Percentiles rank a stretch among this genome's conserved stretches.
Evolutionary conservation across 2,797 vertebrate species (phyloP).

Genomic region (Microtus californicus): DNA sequence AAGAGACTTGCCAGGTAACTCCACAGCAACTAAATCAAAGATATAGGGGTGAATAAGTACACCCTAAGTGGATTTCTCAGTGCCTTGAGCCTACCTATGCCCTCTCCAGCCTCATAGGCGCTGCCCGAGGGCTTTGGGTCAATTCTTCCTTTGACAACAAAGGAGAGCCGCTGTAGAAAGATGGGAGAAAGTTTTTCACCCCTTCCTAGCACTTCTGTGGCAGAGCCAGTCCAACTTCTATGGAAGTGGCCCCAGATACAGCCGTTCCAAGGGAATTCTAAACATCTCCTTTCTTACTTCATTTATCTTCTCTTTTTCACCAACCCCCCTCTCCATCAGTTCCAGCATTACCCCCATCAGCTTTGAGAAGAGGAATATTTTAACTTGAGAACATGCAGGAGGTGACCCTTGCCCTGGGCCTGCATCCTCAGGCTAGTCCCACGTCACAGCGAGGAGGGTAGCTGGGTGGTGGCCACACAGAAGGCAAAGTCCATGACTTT

Average conservation of each 20-base stretch:
- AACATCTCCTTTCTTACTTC: neutral
- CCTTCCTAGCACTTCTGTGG: rapidly evolving
- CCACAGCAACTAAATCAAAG: neutral
- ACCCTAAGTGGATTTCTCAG: neutral
- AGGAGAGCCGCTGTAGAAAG: neutral
- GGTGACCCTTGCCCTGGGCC: neutral
- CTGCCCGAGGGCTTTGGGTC: neutral
- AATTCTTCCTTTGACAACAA: neutral
- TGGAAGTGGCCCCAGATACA: rapidly evolving
- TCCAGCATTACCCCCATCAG: neutral
- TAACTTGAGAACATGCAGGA: neutral
- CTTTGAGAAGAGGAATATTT: neutral
- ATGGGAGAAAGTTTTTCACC: neutral
- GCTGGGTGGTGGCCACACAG: slow-evolving; percentile 66
- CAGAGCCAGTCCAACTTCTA: neutral
- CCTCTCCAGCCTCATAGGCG: neutral
- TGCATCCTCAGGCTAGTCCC: neutral
- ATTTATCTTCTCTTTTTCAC: neutral
- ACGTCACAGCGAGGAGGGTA: neutral
- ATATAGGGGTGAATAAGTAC: neutral
- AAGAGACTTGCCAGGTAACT: neutral
- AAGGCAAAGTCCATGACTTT: slow-evolving; percentile 77
- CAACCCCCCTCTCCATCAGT: neutral
- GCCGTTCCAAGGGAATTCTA: neutral
- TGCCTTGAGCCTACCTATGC: neutral